A percentile compares a stretch with the other conserved stretches of the same genome.
Evolutionary conservation across 2,113 vertebrate genomes (phyloP).

Genomic region (Poicephalus gulielmi): DNA sequence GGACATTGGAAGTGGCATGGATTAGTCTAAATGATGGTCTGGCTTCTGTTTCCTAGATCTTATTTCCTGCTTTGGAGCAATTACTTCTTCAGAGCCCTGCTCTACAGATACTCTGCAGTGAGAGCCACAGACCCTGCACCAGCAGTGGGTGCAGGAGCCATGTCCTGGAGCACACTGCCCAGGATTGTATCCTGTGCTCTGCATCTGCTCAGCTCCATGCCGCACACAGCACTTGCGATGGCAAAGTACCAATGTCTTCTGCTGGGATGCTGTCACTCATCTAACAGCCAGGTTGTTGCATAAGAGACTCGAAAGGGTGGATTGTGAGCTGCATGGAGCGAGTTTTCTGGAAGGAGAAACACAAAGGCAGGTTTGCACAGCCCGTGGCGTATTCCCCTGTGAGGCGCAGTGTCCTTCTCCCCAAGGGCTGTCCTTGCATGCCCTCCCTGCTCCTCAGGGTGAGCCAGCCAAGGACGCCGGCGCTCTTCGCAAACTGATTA

Average conservation of each 20-base stretch:
- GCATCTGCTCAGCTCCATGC: background rate
- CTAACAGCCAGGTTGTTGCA: background rate
- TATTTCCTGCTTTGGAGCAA: background rate
- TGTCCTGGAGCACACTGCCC: fast-evolving
- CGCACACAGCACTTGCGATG: fast-evolving
- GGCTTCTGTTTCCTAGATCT: fast-evolving
- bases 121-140: background rate
- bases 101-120: fast-evolving
- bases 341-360: background rate
- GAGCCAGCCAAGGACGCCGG: background rate
- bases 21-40: background rate
- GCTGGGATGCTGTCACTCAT: fast-evolving
- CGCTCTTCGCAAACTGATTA: fast-evolving
- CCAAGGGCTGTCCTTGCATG: background rate
- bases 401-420: background rate
- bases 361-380: background rate
- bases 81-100: background rate
- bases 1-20: background rate
- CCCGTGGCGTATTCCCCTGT: fast-evolving
- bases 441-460: background rate
- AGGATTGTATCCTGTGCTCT: fast-evolving
- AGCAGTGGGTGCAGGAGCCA: fast-evolving
- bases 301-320: background rate
- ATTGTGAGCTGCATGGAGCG: background rate
- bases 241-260: background rate